Conservation (phyloP, 2,888 invertebrate genomes). For the Herminia tarsipennalis region DNA sequence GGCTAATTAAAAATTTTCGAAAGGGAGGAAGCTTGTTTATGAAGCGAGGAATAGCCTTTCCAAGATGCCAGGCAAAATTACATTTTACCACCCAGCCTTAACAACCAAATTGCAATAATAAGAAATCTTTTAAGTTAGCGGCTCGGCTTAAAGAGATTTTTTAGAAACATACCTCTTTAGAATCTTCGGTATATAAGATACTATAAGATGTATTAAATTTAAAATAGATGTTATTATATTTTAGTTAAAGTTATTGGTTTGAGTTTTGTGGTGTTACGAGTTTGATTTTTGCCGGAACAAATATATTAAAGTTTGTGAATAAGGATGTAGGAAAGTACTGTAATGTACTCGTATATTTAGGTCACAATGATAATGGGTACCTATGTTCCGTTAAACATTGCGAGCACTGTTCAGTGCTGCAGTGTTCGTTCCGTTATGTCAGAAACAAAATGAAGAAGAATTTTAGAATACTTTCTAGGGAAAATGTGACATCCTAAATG, state of each 20-base stretch:
- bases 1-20: slow-evolving; percentile 52
- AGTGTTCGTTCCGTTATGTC: no score
- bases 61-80: slow-evolving; percentile 3
- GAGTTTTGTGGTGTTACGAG: no score
- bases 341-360: no score
- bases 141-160: slow-evolving; percentile 22
- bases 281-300: no score
- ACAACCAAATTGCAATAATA: slow-evolving; percentile 12
- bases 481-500: no score
- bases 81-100: background rate
- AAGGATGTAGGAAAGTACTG: no score
- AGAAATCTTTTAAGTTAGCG: slow-evolving; percentile 13
- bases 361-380: no score
- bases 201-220: slow-evolving; percentile 20
- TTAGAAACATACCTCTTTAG: slow-evolving; percentile 26
- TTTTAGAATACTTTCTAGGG: no score
- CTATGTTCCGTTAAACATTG: no score
- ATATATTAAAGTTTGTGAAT: no score
- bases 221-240: background rate
- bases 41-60: slow-evolving; percentile 17
- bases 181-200: slow-evolving; percentile 14
- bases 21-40: slow-evolving; percentile 28
- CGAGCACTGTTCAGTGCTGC: no score
- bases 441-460: no score
- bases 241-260: background rate